phyloP scores from a whole-genome alignment of 2,888 invertebrate species.

The Leptinotarsa tumamoca region DNA sequence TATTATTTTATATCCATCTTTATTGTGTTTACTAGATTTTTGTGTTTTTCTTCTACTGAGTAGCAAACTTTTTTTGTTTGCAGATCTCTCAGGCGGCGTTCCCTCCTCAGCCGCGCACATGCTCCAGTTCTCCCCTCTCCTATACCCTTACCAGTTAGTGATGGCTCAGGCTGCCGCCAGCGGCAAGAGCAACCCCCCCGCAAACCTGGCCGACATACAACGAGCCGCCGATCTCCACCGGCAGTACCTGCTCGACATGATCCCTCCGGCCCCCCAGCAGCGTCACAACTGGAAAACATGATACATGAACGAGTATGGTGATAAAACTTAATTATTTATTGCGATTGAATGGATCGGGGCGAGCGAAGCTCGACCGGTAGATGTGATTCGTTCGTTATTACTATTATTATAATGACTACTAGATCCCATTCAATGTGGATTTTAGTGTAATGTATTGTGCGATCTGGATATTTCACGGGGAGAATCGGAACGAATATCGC shows the following conservation, averaged over 20 bases:
- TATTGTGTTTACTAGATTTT: too few relatives aligned
- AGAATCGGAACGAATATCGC: background rate
- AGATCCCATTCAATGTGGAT: conserved; percentile 26
- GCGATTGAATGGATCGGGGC: too few relatives aligned
- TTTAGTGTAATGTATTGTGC: conserved; percentile 24
- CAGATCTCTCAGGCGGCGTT: conserved; percentile 72
- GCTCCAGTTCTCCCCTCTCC: conserved; percentile 88
- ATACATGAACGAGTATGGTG: conserved; percentile 51
- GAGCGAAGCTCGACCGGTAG: conserved; percentile 1
- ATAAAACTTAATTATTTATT: conserved; percentile 16
- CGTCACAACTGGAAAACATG: conserved; percentile 75
- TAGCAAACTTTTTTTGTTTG: conserved; percentile 34
- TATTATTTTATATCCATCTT: too few relatives aligned
- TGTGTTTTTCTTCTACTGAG: too few relatives aligned
- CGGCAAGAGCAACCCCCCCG: conserved; percentile 64
- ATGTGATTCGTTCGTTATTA: conserved; percentile 8
- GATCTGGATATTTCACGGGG: conserved; percentile 9
- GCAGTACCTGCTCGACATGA: conserved; percentile 97
- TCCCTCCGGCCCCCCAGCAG: conserved; percentile 75
- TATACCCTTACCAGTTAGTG: conserved; percentile 91
- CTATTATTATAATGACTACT: background rate
- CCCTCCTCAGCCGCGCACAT: conserved; percentile 85
- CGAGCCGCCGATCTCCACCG: conserved; percentile 90
- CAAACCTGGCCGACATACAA: conserved; percentile 80
- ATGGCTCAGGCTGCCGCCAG: conserved; percentile 78